Conservation (phyloP, 92 coral and sea anemone genomes). For the Plumapathes pennacea region DNA sequence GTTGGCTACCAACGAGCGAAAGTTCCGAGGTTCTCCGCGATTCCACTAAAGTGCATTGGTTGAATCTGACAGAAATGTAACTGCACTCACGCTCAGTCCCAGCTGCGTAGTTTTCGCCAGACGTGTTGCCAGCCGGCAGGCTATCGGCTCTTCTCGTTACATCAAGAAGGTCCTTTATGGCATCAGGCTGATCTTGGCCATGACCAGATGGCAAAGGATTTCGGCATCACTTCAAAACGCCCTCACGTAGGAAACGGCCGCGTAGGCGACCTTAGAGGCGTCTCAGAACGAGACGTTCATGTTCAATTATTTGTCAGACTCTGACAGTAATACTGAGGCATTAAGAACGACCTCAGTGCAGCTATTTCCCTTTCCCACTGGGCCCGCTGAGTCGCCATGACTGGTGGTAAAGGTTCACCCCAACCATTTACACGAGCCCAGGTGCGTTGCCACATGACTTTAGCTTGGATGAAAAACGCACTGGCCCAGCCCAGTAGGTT, state of each 20-base stretch:
- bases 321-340: no score
- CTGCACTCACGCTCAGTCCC: constrained; percentile 9
- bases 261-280: constrained; percentile 16
- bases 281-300: constrained; percentile 14
- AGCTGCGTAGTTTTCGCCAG: constrained; percentile 22
- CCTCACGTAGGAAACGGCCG: constrained; percentile 10
- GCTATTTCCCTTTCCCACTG: no score
- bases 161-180: constrained; percentile 6
- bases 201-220: constrained; percentile 3
- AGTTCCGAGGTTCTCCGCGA: constrained; percentile 6
- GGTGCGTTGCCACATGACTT: no score
- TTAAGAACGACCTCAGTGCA: no score
- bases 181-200: constrained; percentile 21
- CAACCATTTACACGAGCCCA: no score
- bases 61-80: constrained; percentile 26
- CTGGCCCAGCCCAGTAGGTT: no score
- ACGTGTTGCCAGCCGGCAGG: constrained; percentile 18
- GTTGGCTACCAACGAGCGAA: constrained; percentile 17
- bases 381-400: no score
- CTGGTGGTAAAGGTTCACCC: no score
- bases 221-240: constrained; percentile 6
- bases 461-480: no score
- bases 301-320: no score
- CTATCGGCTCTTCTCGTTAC: constrained; percentile 29
- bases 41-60: constrained; percentile 19